Evolutionary conservation across 35 echinoderm and acorn worm species (phyloP).

Genomic region (Heliocidaris erythrogramma): DNA sequence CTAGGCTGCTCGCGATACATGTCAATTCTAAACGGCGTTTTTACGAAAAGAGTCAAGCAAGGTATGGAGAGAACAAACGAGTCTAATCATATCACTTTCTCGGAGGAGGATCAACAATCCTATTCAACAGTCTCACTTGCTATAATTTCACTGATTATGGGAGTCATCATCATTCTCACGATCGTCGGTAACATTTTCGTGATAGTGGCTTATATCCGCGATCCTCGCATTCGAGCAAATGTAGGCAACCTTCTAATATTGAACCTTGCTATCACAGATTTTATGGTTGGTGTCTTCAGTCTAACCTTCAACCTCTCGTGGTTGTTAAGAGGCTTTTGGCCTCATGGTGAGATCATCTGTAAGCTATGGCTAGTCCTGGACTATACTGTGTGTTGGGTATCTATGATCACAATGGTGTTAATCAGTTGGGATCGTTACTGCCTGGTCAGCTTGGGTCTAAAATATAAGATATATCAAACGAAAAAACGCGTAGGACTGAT

Average conservation of each 20-base stretch:
- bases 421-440: slow-evolving; percentile 86
- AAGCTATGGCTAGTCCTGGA: slow-evolving; percentile 72
- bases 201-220: slow-evolving; percentile 37
- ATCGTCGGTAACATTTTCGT: slow-evolving; percentile 47
- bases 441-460: slow-evolving; percentile 65
- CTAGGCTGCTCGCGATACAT: background rate
- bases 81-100: background rate
- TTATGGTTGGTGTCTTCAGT: slow-evolving; percentile 62
- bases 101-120: background rate
- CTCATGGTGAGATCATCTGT: slow-evolving; percentile 53
- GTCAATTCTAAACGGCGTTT: background rate
- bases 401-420: slow-evolving; percentile 52
- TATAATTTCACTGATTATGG: background rate
- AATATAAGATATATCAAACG: slow-evolving; percentile 59
- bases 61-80: background rate
- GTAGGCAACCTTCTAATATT: slow-evolving; percentile 54
- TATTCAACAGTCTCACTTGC: background rate
- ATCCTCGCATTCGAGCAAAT: background rate
- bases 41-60: background rate
- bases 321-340: slow-evolving; percentile 57
- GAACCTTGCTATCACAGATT: slow-evolving; percentile 67
- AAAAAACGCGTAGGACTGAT: slow-evolving; percentile 34
- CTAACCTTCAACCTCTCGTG: slow-evolving; percentile 58
- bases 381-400: slow-evolving; percentile 48
- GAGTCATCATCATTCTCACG: slow-evolving; percentile 6